Evolutionary conservation across 2,888 invertebrate genomes (phyloP), one percentile per base, ranked within the genome.

Genomic region (Coecobrya sp.): DNA sequence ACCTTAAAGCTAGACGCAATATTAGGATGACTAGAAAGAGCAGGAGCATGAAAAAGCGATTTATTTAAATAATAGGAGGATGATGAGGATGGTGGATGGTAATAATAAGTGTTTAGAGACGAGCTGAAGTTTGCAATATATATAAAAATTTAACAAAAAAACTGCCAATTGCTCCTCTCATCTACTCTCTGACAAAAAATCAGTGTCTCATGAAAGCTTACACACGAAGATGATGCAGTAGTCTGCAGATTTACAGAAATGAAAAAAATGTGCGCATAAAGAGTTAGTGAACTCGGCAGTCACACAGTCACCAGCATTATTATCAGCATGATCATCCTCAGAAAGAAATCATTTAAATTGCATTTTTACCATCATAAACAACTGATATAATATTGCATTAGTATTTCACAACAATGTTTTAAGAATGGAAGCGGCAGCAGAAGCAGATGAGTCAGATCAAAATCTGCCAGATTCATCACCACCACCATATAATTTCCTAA

Each of bases 381-480:
- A 13, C 30, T 45, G 45, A 55, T 55, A 16, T n/a, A 55, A n/a
- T 49, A 49, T 16, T 49, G 49, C 36, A 36, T 36, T 36, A 19
- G n/a, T 68, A 36, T 11, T 22, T 19, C 22, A 45, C 45, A 45
- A 7, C 19, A 45, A 70, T 73, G 45, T 45, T 73, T 45, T 36
- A 11, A 45, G 62, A 62, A 22, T 3, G n/a, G n/a, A 13, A 70
- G 42, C 16, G 11, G 7, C 27, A 86, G n/a, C 8, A 70, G 42
- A 1, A 2, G 7, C 27, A 86, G 86, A 86, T 86, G 86, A 86
- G 73, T 86, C 86, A 86, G 86, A 79, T 79, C 55, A 73, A 70
- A 27, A 86, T 86, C 73, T 59, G 55, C 86, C 25, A 13, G 16
- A 19, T 16, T 65, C 65, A 86, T 68, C 25, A 25, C 42, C 45